Evolutionary conservation across 64 coral and sea anemone genomes (phyloP), one percentile per base, ranked within the genome.

Genomic region (Pachyseris speciosa): DNA sequence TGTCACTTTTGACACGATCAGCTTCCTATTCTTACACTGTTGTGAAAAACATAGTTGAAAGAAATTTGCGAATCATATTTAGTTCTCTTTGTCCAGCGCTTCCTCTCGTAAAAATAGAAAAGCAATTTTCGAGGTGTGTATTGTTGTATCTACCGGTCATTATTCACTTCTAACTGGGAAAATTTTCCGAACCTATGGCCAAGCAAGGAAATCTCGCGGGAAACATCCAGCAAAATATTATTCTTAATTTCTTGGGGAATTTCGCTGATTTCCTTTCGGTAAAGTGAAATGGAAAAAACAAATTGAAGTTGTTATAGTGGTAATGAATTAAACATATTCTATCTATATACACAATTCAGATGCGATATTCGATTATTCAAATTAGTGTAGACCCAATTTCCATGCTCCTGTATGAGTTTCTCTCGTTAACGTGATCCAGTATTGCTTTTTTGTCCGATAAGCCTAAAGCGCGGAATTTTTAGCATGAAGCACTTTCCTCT

Each of bases 361-460:
- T 74, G 19, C 52, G 76, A 78, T 87, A 87, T 67, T 87, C 43
- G 84, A 93, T 87, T 93, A 93, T 80, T 87, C 63, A 93, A 80
- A 80, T 79, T 60, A 76, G 44, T 22, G 12, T 10, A 53, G 48
- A 71, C n/a, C 61, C 31, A 87, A 87, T 81, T 81, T 80, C 27
- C 33, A 13, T 55, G 33, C 34, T 61, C 30, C 22, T 63, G 20
- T 79, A 19, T 22, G 32, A 39, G 53, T 33, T 78, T 80, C 40
- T 80, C 73, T 40, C 52, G 77, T 60, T 80, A 60, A 80, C 33
- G 31, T 12, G 49, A 40, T 63, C 63, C 50, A 26, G 2, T 37
- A 26, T 9, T 38, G 33, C 51, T 37, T 40, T n/a, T n/a, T 61
- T 81, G 34, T 81, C n/a, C 31, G 26, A 22, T 33, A 57, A 50